Percentiles rank a stretch among this genome's conserved stretches.
Conservation (phyloP, 2,888 invertebrate genomes). For the Boloria euphrosyne region DNA sequence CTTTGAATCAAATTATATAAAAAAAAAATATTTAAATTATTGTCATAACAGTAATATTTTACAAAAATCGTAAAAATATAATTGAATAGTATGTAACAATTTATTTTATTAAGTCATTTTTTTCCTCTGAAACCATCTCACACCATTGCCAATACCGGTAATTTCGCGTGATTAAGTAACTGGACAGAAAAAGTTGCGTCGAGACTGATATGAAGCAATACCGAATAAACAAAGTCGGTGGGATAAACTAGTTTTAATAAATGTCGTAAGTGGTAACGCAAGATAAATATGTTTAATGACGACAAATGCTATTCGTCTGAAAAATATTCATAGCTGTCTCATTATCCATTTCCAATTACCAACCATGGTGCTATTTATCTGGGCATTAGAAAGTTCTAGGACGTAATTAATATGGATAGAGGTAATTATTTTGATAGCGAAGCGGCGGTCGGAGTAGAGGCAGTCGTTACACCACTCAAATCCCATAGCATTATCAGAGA, state of each 20-base stretch:
- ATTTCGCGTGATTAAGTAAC: constrained; percentile 25
- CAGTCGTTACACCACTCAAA: constrained; percentile 54
- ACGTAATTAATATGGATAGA: constrained; percentile 76
- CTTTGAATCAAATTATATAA: no score
- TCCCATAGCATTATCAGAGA: constrained; percentile 68
- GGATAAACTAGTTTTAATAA: constrained; percentile 41
- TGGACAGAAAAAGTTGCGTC: constrained; percentile 21
- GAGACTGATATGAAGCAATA: constrained; percentile 29
- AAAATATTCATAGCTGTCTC: constrained; percentile 61
- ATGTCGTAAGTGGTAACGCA: constrained; percentile 44
- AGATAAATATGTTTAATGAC: constrained; percentile 48
- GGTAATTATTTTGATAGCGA: constrained; percentile 72
- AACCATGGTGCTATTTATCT: constrained; percentile 61
- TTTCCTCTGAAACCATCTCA: neutral
- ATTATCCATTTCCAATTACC: constrained; percentile 63
- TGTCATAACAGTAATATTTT: no score
- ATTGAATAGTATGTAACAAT: neutral
- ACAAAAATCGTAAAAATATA: no score
- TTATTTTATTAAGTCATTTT: neutral
- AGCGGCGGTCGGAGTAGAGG: constrained; percentile 52
- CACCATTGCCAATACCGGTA: constrained; percentile 7
- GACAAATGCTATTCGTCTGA: constrained; percentile 59
- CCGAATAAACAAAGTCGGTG: constrained; percentile 26
- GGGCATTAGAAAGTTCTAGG: constrained; percentile 68
- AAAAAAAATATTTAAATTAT: no score